These are phyloP conservation scores for Plebejus melissa DNA, from an alignment of 2,888 invertebrate genomes.

Conservation along the genomic window DNA sequence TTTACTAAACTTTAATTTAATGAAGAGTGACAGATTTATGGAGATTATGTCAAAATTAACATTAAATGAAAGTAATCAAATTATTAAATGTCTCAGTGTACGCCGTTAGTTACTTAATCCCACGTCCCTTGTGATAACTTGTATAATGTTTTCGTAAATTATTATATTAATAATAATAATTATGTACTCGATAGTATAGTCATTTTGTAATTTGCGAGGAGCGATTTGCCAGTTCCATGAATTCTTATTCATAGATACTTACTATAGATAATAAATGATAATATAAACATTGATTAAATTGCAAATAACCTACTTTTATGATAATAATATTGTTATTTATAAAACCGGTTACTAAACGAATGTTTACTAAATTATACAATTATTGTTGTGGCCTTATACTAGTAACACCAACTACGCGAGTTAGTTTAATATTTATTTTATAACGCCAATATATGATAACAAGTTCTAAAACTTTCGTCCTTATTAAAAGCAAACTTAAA, in stretches of 20 bases:
- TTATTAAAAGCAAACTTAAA: not conserved
- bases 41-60: too few relatives aligned
- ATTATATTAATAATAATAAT: conserved; percentile 7
- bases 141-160: conserved; percentile 12
- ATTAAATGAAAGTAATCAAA: not conserved
- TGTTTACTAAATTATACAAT: conserved; percentile 12
- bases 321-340: conserved; percentile 2
- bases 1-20: not conserved
- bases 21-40: not conserved
- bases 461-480: not conserved
- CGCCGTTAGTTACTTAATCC: not conserved
- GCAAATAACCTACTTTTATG: not conserved
- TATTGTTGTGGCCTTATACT: not conserved
- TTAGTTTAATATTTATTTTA: not conserved
- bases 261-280: not conserved
- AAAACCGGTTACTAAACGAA: conserved; percentile 7
- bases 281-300: not conserved
- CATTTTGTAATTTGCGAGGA: not conserved
- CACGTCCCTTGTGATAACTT: conserved; percentile 12
- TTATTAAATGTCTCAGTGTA: not conserved
- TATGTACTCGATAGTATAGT: conserved; percentile 2
- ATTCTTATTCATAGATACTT: not conserved
- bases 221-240: conserved; percentile 2
- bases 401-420: not conserved
- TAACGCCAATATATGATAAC: not conserved